Conservation (phyloP, 2,888 invertebrate genomes). For the Calliphora vomitoria region DNA sequence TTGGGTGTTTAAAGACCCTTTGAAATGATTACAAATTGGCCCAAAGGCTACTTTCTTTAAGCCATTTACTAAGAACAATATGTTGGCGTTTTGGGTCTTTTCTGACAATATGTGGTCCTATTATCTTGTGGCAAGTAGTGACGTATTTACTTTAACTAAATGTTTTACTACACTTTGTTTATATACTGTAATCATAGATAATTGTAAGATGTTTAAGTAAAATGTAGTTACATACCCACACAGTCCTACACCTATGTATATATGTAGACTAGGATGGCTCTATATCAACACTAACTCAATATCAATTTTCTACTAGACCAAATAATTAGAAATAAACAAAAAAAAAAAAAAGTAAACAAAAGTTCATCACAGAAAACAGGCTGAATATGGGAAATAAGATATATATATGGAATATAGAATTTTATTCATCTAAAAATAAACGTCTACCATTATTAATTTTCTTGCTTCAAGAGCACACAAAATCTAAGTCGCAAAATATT, state of each 20-base stretch:
- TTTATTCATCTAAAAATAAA: too few species aligned
- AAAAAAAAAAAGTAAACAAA: conserved; percentile 5
- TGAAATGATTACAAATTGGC: conserved; percentile 4
- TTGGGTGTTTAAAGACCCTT: conserved; percentile 8
- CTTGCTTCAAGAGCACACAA: too few species aligned
- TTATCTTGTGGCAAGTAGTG: conserved; percentile 11
- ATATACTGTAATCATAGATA: conserved; percentile 52
- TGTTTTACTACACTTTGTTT: not conserved
- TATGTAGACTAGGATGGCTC: too few species aligned
- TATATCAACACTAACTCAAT: too few species aligned
- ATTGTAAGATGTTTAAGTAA: conserved; percentile 46
- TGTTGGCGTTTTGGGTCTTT: conserved; percentile 26
- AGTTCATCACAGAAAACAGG: not conserved
- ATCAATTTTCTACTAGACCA: too few species aligned
- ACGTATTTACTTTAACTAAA: conserved; percentile 22
- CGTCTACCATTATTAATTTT: too few species aligned
- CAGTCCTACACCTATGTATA: too few species aligned
- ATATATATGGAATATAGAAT: too few species aligned
- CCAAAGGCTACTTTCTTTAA: not conserved
- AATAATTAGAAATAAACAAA: conserved; percentile 29
- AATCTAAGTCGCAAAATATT: too few species aligned
- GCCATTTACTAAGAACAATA: conserved; percentile 47
- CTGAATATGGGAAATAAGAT: too few species aligned
- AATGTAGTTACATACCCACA: not conserved
- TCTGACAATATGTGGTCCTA: not conserved